A percentile compares a stretch with the other conserved stretches of the same genome.
phyloP scores from a whole-genome alignment of 1,140 invertebrate species.

The Laupala kohalensis region DNA sequence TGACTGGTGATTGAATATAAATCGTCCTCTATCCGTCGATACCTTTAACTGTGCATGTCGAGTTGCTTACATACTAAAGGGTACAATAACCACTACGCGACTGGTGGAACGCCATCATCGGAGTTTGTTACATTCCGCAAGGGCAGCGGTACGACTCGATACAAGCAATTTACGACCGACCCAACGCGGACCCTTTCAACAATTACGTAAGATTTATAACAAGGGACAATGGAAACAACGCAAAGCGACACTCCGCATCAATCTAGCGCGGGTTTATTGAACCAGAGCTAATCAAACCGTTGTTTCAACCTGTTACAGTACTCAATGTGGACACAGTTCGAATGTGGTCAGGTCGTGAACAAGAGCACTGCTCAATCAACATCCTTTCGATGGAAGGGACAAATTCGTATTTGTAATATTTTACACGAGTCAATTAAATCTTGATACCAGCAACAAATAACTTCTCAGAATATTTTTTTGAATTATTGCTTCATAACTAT shows the following conservation, averaged over 20 bases:
- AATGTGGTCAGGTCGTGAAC: too few species aligned
- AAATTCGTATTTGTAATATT: too few species aligned
- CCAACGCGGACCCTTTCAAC: not conserved
- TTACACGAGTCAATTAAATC: too few species aligned
- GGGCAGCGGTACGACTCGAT: not conserved
- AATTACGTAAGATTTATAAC: not conserved
- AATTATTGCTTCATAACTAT: too few species aligned
- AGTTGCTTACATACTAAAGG: not conserved
- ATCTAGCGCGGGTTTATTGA: not conserved
- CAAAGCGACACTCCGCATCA: not conserved
- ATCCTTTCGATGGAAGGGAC: too few species aligned
- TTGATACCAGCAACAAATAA: too few species aligned
- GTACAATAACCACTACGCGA: not conserved
- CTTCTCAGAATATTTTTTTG: too few species aligned
- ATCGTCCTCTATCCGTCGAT: not conserved
- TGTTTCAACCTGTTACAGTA: not conserved
- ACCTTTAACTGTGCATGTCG: not conserved
- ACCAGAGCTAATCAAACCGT: not conserved
- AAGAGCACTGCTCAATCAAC: too few species aligned
- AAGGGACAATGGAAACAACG: not conserved
- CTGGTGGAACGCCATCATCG: not conserved
- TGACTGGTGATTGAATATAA: not conserved
- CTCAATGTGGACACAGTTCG: too few species aligned
- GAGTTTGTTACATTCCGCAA: not conserved
- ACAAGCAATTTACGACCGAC: too few species aligned